These are phyloP conservation scores for Raja brachyura DNA, from an alignment of 2,113 vertebrate genomes.

Conservation along the genomic window DNA sequence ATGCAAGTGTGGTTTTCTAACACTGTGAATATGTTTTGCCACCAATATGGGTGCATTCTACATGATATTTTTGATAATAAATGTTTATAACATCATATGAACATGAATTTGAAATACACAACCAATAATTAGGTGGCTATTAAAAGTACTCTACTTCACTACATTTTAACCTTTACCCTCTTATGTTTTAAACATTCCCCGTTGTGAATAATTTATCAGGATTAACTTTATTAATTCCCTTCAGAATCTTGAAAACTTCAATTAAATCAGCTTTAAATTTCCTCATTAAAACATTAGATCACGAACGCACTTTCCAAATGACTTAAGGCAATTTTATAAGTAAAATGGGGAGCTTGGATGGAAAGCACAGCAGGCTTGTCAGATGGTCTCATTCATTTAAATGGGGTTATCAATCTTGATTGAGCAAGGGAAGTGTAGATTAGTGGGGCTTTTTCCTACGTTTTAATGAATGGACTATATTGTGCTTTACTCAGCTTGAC, in stretches of 20 bases:
- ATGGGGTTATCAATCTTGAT: too few species aligned
- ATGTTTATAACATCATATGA: neutral
- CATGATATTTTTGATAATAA: neutral
- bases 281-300: neutral
- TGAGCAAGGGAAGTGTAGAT: too few species aligned
- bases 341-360: neutral
- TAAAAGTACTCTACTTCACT: neutral
- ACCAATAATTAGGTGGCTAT: neutral
- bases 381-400: too few species aligned
- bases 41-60: neutral
- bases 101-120: neutral
- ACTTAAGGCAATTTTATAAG: neutral
- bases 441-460: too few species aligned
- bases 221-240: neutral
- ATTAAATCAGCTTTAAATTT: neutral
- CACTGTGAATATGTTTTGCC: neutral
- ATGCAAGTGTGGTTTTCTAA: neutral
- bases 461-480: too few species aligned
- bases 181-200: neutral
- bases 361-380: neutral
- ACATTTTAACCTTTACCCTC: neutral
- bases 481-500: too few species aligned
- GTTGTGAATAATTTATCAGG: neutral
- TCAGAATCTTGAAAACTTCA: neutral
- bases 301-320: neutral